Conservation (phyloP, 2,113 vertebrate genomes). For the Alouatta palliata region DNA sequence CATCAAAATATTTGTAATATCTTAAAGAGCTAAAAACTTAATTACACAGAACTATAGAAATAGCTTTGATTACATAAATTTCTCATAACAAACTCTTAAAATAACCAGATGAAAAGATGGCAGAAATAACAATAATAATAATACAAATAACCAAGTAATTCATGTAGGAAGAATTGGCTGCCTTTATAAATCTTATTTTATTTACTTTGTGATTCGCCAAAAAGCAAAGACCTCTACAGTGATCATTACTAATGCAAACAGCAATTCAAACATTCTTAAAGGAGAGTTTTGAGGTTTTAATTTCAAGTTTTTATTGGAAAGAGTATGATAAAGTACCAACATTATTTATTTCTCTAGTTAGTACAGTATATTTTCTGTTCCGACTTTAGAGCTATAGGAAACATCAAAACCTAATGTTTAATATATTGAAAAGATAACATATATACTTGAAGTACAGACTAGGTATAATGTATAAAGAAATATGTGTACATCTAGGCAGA, state of each 20-base stretch:
- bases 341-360: not conserved
- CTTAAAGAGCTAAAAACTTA: conserved; percentile 38
- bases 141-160: conserved; percentile 8
- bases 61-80: not conserved
- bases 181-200: conserved; percentile 35
- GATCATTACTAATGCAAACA: not conserved
- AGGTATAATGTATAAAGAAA: not conserved
- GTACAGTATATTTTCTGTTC: not conserved
- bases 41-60: not conserved
- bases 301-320: not conserved
- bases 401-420: not conserved
- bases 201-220: conserved; percentile 52
- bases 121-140: not conserved
- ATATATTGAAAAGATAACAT: conserved; percentile 23
- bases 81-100: conserved; percentile 16
- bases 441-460: not conserved
- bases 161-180: not conserved
- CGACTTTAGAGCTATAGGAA: not conserved
- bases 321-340: not conserved
- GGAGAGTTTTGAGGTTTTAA: not conserved
- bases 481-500: not conserved
- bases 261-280: conserved; percentile 30
- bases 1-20: not conserved
- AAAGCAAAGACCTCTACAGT: conserved; percentile 24
- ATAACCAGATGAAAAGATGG: conserved; percentile 9